Base-by-base conservation (phyloP, 2,888 invertebrate genomes). In the Lasioglossum oenotherae region DNA sequence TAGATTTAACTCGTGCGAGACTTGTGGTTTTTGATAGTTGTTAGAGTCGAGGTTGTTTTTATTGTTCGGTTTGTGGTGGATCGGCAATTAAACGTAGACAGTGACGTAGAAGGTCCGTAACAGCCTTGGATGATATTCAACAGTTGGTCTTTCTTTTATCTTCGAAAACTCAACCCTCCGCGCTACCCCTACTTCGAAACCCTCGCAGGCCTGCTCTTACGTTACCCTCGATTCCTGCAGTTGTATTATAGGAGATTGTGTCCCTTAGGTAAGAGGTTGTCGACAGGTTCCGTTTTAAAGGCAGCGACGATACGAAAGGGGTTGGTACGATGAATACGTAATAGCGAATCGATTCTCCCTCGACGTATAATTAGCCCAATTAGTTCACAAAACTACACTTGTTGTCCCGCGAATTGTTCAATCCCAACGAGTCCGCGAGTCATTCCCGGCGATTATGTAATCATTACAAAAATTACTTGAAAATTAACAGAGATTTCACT, bases 141-240 rank as follows among this genome's bases (percentile, higher is more conserved):
- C 95, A 95, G 95, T 95, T 95, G 95, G 95, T 94, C 94, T 91
- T 95, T 94, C 94, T 95, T 95, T 95, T 95, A 95, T 95, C 94
- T 94, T 92, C 91, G 89, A 91, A 89, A 93, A 93, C 93, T 91
- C 90, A 86, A 89, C 90, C 92, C 90, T 90, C 77, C 82, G 87
- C 86, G 88, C 73, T 69, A 80, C 87, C 88, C 76, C 85, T 86
- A 87, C 89, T 82, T 86, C 89, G 89, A 89, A 85, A 92, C 92
- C 93, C 93, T 92, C 85, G 89, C 92, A 91, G 78, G 83, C 84
- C 86, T 87, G 87, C 90, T 89, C 90, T 91, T 89, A 88, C 91
- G 92, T 72, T 80, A 92, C 91, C 90, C 93, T 92, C 90, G 88
- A 79, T 76, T 85, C 82, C 82, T 80, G 83, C 84, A 89, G 87